A percentile compares a stretch with the other conserved stretches of the same genome.
These are phyloP conservation scores for Stratiomys singularior DNA, from an alignment of 2,888 invertebrate species.

Conservation along the genomic window DNA sequence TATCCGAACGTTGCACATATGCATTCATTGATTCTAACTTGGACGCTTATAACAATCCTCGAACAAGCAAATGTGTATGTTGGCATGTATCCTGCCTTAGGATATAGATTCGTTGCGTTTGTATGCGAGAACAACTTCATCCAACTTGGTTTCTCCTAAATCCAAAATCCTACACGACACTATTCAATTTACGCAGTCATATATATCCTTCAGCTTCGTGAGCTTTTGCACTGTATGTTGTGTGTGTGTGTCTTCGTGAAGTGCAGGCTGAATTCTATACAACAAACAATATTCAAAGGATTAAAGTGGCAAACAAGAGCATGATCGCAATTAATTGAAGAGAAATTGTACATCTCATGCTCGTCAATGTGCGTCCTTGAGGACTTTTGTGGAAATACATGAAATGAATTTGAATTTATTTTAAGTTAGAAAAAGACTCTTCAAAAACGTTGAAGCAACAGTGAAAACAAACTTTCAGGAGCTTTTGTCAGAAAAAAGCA, in stretches of 20 bases:
- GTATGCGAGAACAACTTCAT: slow-evolving; percentile 48
- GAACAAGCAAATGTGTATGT: neutral
- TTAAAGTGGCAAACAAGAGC: slow-evolving; percentile 49
- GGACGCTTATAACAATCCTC: neutral
- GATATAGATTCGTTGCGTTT: neutral
- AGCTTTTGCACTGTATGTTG: slow-evolving; percentile 21
- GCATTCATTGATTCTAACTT: neutral
- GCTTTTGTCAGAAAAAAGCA: no score
- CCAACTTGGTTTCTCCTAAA: slow-evolving; percentile 45
- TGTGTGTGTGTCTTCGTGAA: neutral
- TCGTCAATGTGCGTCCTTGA: neutral
- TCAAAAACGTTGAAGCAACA: no score
- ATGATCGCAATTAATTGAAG: slow-evolving; percentile 52
- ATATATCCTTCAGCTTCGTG: slow-evolving; percentile 42
- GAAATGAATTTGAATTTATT: no score
- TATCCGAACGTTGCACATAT: neutral
- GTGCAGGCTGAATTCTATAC: slow-evolving; percentile 19
- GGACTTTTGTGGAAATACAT: no score
- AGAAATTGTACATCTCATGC: slow-evolving; percentile 45
- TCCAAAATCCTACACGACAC: slow-evolving; percentile 48
- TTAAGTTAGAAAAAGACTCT: no score
- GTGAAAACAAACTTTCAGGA: no score
- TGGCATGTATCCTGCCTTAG: neutral
- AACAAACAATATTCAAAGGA: slow-evolving; percentile 18
- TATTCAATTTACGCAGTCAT: slow-evolving; percentile 51